These are phyloP conservation scores for Clitarchus hookeri DNA, from an alignment of 2,888 invertebrate genomes.

Conservation along the genomic window DNA sequence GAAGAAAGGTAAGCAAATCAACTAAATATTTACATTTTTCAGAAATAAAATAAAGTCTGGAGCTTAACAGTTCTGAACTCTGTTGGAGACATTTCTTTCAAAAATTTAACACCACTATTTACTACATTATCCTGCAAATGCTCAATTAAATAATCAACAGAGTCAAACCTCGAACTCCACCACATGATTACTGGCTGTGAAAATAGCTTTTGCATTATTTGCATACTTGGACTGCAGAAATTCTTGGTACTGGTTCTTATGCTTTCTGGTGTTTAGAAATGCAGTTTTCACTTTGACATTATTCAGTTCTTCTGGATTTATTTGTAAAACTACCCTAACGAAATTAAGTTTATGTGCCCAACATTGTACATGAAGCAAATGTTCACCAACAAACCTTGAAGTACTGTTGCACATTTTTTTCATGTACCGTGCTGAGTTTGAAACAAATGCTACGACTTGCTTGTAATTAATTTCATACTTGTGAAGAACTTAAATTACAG, in stretches of 20 bases:
- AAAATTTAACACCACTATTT: neutral
- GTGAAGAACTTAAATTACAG: neutral
- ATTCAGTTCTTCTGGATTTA: neutral
- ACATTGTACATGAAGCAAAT: neutral
- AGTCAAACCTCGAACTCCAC: neutral
- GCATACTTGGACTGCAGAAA: neutral
- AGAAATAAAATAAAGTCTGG: neutral
- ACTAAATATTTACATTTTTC: neutral
- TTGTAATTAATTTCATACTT: neutral
- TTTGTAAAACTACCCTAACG: neutral
- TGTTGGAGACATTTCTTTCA: neutral
- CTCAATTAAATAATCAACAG: neutral
- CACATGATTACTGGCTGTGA: neutral
- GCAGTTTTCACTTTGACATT: slow-evolving; percentile 2
- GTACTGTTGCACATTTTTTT: neutral
- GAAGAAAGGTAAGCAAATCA: neutral
- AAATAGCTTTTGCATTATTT: neutral
- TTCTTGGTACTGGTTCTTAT: neutral
- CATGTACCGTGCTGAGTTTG: neutral
- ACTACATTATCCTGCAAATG: neutral
- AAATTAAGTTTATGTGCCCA: neutral
- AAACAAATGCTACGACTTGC: neutral
- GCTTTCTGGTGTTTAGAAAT: neutral
- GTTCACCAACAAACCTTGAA: neutral
- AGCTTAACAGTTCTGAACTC: neutral